phyloP scores from a whole-genome alignment of 2,113 vertebrate genomes.

The Aythya baeri region DNA sequence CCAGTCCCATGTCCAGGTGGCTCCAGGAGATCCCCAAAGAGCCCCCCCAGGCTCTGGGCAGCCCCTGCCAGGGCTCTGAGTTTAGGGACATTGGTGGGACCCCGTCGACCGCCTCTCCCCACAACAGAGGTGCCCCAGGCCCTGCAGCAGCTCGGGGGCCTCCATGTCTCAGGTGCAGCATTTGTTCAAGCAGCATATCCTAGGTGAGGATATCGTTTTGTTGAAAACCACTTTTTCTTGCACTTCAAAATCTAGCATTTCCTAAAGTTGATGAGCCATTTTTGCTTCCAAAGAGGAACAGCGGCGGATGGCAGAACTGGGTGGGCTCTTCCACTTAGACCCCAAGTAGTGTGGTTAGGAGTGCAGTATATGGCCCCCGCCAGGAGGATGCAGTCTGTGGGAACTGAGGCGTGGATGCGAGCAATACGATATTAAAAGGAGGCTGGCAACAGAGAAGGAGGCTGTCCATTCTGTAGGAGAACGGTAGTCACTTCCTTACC shows the following conservation, averaged over 20 bases:
- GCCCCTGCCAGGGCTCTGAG: not conserved
- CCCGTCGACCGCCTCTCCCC: no score
- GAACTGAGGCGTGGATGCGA: not conserved
- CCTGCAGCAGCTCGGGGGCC: no score
- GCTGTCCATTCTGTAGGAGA: rapidly evolving
- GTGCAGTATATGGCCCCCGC: not conserved
- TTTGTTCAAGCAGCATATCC: not conserved
- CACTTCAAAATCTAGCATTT: not conserved
- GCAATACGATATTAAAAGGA: not conserved
- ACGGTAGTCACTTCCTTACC: not conserved
- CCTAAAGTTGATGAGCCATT: not conserved
- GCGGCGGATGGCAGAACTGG: not conserved
- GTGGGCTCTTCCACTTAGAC: not conserved
- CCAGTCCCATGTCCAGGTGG: not conserved
- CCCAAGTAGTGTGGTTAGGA: not conserved
- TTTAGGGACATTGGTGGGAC: no score
- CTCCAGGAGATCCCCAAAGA: not conserved
- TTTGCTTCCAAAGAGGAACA: not conserved
- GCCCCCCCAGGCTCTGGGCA: not conserved
- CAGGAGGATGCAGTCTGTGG: not conserved
- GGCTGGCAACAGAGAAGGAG: not conserved
- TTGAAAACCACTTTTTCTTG: not conserved
- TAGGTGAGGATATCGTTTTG: not conserved
- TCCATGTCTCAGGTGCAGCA: no score
- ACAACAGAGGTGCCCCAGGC: no score